Percentiles rank a stretch among this genome's conserved stretches.
phyloP scores from a whole-genome alignment of 2,888 invertebrate genomes.

The Eubasilissa splendida region DNA sequence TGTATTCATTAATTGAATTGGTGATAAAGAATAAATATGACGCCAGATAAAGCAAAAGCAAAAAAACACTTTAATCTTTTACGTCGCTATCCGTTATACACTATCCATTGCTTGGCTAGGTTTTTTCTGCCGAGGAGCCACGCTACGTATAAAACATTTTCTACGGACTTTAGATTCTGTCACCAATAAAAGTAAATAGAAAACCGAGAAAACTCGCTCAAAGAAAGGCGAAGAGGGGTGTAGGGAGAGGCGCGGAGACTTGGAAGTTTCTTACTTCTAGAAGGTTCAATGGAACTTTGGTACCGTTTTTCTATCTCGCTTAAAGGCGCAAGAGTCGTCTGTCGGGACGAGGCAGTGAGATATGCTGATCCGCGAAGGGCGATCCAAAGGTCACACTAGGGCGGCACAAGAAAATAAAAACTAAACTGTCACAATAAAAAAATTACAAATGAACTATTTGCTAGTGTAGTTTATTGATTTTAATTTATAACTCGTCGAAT shows the following conservation, averaged over 20 bases:
- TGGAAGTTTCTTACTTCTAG: constrained; percentile 23
- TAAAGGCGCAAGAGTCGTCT: constrained; percentile 25
- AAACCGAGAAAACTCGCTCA: constrained; percentile 13
- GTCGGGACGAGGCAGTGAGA: constrained; percentile 7
- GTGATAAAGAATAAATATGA: constrained; percentile 15
- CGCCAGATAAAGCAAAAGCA: constrained; percentile 2
- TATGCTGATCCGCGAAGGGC: constrained; percentile 9
- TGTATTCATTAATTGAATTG: background rate
- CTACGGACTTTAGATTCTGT: constrained; percentile 23
- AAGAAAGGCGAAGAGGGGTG: background rate
- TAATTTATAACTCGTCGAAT: too few species aligned
- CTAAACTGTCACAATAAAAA: too few species aligned
- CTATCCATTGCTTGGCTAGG: background rate
- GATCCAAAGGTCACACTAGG: background rate
- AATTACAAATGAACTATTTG: too few species aligned
- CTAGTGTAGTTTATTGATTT: too few species aligned
- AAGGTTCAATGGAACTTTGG: constrained; percentile 28
- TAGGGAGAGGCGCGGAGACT: background rate
- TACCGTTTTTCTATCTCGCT: constrained; percentile 22
- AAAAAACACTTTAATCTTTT: constrained; percentile 12
- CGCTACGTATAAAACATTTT: constrained; percentile 27
- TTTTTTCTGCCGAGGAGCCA: background rate
- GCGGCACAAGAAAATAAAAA: too few species aligned
- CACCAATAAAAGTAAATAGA: constrained; percentile 31
- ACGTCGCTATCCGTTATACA: background rate